Evolutionary conservation across 2,888 invertebrate species (phyloP).

Genomic region (Volucella bombylans): DNA sequence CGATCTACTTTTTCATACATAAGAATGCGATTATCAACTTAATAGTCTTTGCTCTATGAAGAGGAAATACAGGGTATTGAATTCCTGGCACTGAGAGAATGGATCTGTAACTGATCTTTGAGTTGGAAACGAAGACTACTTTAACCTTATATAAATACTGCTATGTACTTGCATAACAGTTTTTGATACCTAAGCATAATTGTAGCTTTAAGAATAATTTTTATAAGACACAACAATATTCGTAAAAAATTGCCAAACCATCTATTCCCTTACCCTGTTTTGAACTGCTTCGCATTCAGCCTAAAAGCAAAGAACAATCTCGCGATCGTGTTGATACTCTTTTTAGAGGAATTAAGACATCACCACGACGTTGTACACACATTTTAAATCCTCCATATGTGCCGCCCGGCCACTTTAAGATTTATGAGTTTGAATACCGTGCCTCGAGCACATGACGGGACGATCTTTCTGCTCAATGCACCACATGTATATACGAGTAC

Average conservation of each 20-base stretch:
- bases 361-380: constrained; percentile 64
- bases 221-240: neutral
- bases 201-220: no score
- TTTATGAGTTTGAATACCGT: constrained; percentile 64
- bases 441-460: constrained; percentile 32
- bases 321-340: constrained; percentile 54
- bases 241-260: neutral
- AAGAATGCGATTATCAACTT: no score
- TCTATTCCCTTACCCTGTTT: no score
- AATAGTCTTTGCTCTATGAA: no score
- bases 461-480: constrained; percentile 35
- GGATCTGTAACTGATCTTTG: no score
- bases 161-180: no score
- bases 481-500: constrained; percentile 36
- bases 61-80: no score
- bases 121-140: no score
- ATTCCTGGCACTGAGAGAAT: no score
- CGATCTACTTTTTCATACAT: no score
- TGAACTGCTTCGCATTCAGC: neutral
- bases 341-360: constrained; percentile 68
- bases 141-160: no score
- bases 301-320: neutral
- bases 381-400: constrained; percentile 70
- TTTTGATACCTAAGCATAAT: no score
- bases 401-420: constrained; percentile 62